A percentile compares a stretch with the other conserved stretches of the same genome.
Evolutionary conservation across 1,140 invertebrate species (phyloP).

Genomic region (Drosophila pseudoobscura): DNA sequence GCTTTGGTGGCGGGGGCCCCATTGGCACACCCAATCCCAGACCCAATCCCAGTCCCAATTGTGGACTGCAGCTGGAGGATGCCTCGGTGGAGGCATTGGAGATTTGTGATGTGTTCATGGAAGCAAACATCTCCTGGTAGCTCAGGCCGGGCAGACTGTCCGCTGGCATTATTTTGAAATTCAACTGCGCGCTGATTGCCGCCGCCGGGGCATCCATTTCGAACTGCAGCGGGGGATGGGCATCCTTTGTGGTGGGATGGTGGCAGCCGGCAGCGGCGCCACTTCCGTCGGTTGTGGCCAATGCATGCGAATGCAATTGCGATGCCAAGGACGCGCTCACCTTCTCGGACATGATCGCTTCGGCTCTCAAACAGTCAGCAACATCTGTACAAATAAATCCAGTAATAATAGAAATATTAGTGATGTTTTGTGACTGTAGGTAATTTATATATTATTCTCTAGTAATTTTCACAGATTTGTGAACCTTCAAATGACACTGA

Average conservation of each 20-base stretch:
- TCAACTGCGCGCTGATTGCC: constrained; percentile 69
- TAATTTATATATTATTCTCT: too few relatives aligned
- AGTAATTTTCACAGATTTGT: too few relatives aligned
- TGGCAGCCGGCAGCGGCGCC: constrained; percentile 27
- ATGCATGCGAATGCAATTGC: constrained; percentile 65
- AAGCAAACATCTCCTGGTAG: constrained; percentile 73
- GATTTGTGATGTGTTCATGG: constrained; percentile 83
- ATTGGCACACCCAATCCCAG: too few relatives aligned
- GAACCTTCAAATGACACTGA: too few relatives aligned
- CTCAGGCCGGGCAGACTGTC: constrained; percentile 59
- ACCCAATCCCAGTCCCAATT: not conserved
- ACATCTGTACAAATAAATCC: constrained; percentile 29
- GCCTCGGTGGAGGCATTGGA: constrained; percentile 75
- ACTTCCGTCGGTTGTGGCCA: constrained; percentile 35
- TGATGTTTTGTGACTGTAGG: too few relatives aligned
- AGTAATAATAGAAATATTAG: not conserved
- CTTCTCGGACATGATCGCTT: constrained; percentile 60
- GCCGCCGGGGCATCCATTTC: constrained; percentile 65
- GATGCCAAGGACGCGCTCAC: constrained; percentile 62
- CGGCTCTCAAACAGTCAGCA: not conserved
- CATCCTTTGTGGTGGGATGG: constrained; percentile 34
- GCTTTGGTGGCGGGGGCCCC: constrained; percentile 49
- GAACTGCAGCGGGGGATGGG: constrained; percentile 47
- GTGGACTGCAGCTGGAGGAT: constrained; percentile 66
- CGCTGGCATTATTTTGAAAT: constrained; percentile 72